Base-by-base conservation (phyloP, 2,888 invertebrate genomes). In the Rhamnusium bicolor region DNA sequence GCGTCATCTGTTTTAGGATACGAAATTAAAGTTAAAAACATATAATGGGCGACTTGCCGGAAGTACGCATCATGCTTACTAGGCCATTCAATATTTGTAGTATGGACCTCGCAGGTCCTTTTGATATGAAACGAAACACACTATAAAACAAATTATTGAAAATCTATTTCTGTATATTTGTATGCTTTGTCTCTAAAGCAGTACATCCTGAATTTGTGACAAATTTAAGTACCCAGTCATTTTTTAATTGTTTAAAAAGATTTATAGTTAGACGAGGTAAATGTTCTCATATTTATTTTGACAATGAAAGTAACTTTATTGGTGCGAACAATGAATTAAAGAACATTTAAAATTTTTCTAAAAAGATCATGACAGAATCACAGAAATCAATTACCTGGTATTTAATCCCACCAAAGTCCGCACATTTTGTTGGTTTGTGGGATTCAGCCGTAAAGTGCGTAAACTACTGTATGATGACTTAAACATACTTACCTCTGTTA, bases 21-120 rank as follows among this genome's bases (percentile, higher is more conserved):
- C 74, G 78, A 10, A 71, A 80, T 16, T 40, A 6, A 24, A n/a
- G 32, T 24, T 32, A 67, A 5, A 21, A 69, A 0, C 78, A 79
- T 46, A 6, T 78, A 7, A 85, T 84, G 84, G 83, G 80, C n/a
- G 65, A 81, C 53, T 72, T 85, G 54, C 84, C 85, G 1, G 47
- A 18, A 19, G 27, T 21, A 6, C 54, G 81, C 7, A 56, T 77
- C 16, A 71, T 53, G 5, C 63, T 49, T 2, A 19, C 72, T 1
- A 54, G 76, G 63, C 71, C 76, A 16, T 81, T 83, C 72, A n/a
- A 16, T 1, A 56, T 51, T 49, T 40, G 47, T 6, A 81, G 80
- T 1, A 21, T 80, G 7, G 81, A 82, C 61, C 81, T 73, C 60
- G 78, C 77, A 4, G 78, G 81, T 3, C 80, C 80, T 1, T 69